These are phyloP conservation scores for Odontamblyopus lacepedii DNA, from an alignment of 2,797 vertebrate species.

Conservation along the genomic window DNA sequence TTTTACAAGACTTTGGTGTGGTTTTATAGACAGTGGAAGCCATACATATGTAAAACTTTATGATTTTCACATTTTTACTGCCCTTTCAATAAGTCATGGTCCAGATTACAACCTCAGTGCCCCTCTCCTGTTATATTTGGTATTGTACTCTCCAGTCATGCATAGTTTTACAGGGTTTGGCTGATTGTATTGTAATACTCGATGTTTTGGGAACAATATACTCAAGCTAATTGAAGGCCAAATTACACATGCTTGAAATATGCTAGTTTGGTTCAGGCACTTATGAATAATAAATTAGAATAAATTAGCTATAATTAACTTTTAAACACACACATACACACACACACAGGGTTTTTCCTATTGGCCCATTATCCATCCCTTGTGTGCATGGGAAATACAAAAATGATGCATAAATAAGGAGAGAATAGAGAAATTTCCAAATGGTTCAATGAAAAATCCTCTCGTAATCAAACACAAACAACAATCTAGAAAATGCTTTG, in stretches of 20 bases:
- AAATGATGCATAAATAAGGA: conserved; percentile 52
- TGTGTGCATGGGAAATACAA: conserved; percentile 54
- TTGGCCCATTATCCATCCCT: conserved; percentile 40
- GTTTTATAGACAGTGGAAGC: too few relatives aligned
- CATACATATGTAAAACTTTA: background rate
- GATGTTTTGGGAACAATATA: conserved; percentile 32
- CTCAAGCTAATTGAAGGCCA: conserved; percentile 36
- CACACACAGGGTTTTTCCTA: conserved; percentile 28
- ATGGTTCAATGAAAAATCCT: conserved; percentile 46
- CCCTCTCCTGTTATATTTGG: too few relatives aligned
- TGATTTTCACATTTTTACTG: background rate
- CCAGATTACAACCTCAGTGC: too few relatives aligned
- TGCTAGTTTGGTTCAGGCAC: conserved; percentile 47
- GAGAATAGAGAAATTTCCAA: conserved; percentile 22
- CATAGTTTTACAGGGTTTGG: conserved; percentile 11
- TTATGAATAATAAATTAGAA: conserved; percentile 73
- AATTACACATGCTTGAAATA: conserved; percentile 47
- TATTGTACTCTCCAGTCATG: too few relatives aligned
- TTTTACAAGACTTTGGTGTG: too few relatives aligned
- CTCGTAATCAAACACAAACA: conserved; percentile 48
- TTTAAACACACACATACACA: conserved; percentile 29
- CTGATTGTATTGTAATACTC: conserved; percentile 21
- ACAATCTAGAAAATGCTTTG: conserved; percentile 37
- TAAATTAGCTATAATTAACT: conserved; percentile 62
- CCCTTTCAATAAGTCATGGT: background rate